Evolutionary conservation across 2,113 vertebrate genomes (phyloP).

Genomic region (Mastomys natalensis): DNA sequence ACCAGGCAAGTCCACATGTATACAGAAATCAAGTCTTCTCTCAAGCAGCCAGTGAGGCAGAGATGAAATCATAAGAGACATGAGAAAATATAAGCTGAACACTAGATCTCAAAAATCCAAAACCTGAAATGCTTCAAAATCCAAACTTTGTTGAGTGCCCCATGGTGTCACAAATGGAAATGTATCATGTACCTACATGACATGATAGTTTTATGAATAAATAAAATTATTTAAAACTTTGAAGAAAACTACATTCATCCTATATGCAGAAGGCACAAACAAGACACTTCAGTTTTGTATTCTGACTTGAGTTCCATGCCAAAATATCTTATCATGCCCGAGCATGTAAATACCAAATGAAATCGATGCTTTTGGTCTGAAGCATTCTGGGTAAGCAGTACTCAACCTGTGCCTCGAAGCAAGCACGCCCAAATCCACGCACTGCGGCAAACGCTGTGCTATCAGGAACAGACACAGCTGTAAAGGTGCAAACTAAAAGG

Average conservation of each 20-base stretch:
- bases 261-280: not conserved
- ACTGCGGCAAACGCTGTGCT: not conserved
- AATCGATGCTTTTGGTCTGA: not conserved
- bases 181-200: not conserved
- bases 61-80: conserved; percentile 3
- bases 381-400: not conserved
- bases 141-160: not conserved
- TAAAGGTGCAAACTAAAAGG: not conserved
- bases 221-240: not conserved
- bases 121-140: not conserved
- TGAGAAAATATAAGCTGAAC: not conserved
- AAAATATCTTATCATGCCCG: too few relatives aligned
- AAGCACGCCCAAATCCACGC: not conserved
- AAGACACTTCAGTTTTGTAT: not conserved
- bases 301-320: not conserved
- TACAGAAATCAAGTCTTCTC: not conserved
- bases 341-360: not conserved
- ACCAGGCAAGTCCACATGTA: not conserved
- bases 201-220: not conserved
- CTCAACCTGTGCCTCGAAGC: not conserved
- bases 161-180: not conserved
- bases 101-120: not conserved
- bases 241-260: not conserved
- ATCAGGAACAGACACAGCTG: not conserved
- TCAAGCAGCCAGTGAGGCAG: not conserved